Evolutionary conservation across 2,888 invertebrate genomes (phyloP), one percentile per base, ranked within the genome.

Genomic region (Gastracanthus pulcherrimus): DNA sequence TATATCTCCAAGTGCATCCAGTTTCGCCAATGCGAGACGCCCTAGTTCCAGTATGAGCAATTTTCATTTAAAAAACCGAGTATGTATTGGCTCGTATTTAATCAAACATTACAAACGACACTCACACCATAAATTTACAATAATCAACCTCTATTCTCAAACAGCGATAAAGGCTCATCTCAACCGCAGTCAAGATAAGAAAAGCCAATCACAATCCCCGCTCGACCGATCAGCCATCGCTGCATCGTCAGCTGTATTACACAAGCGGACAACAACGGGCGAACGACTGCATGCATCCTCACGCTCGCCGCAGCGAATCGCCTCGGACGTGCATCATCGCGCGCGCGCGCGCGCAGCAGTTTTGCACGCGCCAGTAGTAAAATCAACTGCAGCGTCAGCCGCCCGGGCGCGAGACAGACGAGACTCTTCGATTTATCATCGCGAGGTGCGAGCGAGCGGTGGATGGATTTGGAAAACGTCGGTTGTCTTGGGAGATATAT

Each of bases 361-460:
- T 16, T 19, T 29, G 55, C 31, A 9, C 84, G 84, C 84, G 84
- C 82, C 84, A 88, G 87, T 86, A 85, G 87, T 89, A 87, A 87
- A 89, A 86, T 85, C 86, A 86, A 86, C 84, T 85, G 84, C 85
- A 85, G 83, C 84, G 86, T 88, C 88, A 85, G 88, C 85, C 86
- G 75, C 41, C 64, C 36, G 48, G 38, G 51, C 71, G 55, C 11
- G 29, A 31, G 48, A 19, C 19, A 26, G 26, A 26, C 13, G 34
- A 48, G 51, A 76, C 29, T 75, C 66, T 38, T 19, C 76, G 34
- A 69, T 76, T 76, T 76, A 76, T 69, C 60, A 69, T 76, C 55
- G 67, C 67, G 67, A 66, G 66, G 38, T 19, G 3, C 31, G 51
- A n/a, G 55, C 5, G 23, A 16, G 19, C n/a, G n/a, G 9, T 41